Evolutionary conservation across 2,797 vertebrate species (phyloP), one percentile per base, ranked within the genome.

Genomic region (Lacerta viridis): DNA sequence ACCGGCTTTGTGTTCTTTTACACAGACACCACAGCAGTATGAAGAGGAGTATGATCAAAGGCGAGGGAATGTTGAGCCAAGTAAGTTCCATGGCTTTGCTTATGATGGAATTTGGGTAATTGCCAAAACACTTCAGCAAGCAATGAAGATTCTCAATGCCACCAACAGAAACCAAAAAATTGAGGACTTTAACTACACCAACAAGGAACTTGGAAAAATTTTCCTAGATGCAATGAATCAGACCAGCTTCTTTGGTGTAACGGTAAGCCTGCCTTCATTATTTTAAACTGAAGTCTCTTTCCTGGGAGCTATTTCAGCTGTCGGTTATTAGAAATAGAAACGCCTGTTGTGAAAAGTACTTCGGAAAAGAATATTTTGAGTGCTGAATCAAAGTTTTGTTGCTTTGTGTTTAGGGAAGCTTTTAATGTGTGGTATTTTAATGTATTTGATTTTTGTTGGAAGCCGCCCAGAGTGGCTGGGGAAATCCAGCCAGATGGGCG

Each of bases 91-190:
- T 4, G 99, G 99, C 88, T 99, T 99, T 27, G 99, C 99, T 83
- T 99, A 99, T 7, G 99, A 99, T 4, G 99, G 99, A 94, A 99
- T 99, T 96, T 99, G 99, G 99, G 99, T 99, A 92, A 99, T 99
- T 71, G 99, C 99, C 33, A 99, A 98, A 95, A 99, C 99, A 0
- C 94, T 99, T 29, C 98, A 98, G n/a, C 96, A 98, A 23, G 98
- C 99, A 89, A 99, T 99, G 98, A 98, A 99, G 90, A 97, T 98
- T 8, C 97, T 99, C 83, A 97, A 98, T 11, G 90, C 97, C 79
- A 98, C 98, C 93, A 98, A 98, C 87, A 96, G 96, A 76, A 97
- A 98, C 89, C 98, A 98, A 96, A 96, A 95, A 89, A 98, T 98
- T 96, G 98, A 98, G 94, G 98, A 99, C 96, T 99, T 99, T 96